Base-by-base conservation (phyloP, 2,797 vertebrate species). In the Emys orbicularis region DNA sequence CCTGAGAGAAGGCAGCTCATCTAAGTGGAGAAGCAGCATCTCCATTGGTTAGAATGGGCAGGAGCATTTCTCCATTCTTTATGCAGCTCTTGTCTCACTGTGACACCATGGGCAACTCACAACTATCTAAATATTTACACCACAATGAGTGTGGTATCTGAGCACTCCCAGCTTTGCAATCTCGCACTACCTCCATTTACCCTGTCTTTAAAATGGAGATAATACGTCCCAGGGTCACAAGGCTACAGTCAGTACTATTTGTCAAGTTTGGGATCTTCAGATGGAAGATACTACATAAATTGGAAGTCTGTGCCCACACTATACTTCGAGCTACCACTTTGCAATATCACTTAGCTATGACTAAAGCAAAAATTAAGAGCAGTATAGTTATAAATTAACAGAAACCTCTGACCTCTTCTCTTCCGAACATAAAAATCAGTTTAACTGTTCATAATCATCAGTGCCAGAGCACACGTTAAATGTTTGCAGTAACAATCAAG, bases 51-150 rank as follows among this genome's bases (percentile, higher is more conserved):
- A 79, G 13, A 61, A 61, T 34, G 31, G 31, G 31, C 74, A 74
- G 0, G 0, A 4, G 4, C 37, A 6, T 29, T 83, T 72, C 34
- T 65, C 8, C 25, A 87, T 29, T 16, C 5, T 27, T 65, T 0
- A 1, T 3, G 2, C 8, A 19, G 31, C 29, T 80, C 44, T 77
- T 25, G 37, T 72, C 68, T 72, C 37, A 21, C 21, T 72, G 34
- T 18, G 11, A 7, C 5, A 74, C 21, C n/a, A 37, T 79, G 88
- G 61, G 12, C 44, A 80, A 27, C 6, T 88, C 13, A 89, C 18
- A 23, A 65, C 5, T 9, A 68, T 3, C 5, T 2, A 2, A 0
- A 2, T n/a, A 49, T 47, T 81, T 1, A 4, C 1, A 7, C 1
- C 65, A 18, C 31, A 65, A 16, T 18, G 31, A 34, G 13, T n/a